Evolutionary conservation across 1,140 invertebrate genomes (phyloP), one percentile per base, ranked within the genome.

Genomic region (Stegodyphus mimosarum): DNA sequence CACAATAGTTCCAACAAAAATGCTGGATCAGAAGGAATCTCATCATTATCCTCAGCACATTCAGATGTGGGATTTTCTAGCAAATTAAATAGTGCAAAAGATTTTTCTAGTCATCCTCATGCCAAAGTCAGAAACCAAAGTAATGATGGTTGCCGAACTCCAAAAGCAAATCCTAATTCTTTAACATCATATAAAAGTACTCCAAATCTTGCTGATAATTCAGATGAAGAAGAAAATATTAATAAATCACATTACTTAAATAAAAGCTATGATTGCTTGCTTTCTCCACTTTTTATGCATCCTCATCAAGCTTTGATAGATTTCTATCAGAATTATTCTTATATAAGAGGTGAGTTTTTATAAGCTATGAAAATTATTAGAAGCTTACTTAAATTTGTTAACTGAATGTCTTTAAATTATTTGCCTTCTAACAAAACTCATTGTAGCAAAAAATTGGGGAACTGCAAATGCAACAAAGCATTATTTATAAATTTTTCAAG

Each of bases 221-320:
- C 81, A 11, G 81, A 84, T 76, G 81, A 83, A 60, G 81, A 84
- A 55, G 81, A 84, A 5, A 73, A 51, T 13, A 52, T 33, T 53
- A 84, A 67, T 84, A 49, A n/a, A 15, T 51, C 15, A 55, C 33
- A 4, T 50, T 84, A 84, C 70, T 11, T 72, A 17, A 84, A 84
- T 70, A n/a, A 18, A 13, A 76, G 72, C 15, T 55, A 52, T 69
- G 81, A 84, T 11, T 75, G 73, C 63, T 60, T 84, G 64, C n/a
- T 15, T 13, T 52, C 72, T 17, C 81, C 81, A 5, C 81, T 51
- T 50, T 84, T 84, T 70, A 33, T 84, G 51, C 55, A 69, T 18
- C 72, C 81, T n/a, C 81, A 84, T 76, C 81, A 84, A 63, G 72
- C 81, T 69, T 66, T 84, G 15, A 7, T 75, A n/a, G 73, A 84